Percentiles rank a stretch among this genome's conserved stretches.
These are phyloP conservation scores for Neuroterus valhalla DNA, from an alignment of 1,140 invertebrate species.

Conservation along the genomic window DNA sequence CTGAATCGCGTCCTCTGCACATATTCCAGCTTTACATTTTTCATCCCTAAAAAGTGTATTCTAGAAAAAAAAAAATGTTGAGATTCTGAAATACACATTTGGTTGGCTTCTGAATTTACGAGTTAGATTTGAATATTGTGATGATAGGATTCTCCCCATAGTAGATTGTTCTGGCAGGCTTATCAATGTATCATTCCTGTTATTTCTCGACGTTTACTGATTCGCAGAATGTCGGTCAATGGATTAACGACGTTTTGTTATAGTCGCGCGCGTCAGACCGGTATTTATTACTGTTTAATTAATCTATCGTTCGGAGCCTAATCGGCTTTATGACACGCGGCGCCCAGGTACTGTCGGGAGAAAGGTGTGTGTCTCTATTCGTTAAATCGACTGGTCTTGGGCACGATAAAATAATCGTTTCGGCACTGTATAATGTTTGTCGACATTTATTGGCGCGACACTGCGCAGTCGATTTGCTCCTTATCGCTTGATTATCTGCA, in stretches of 20 bases:
- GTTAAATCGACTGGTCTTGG: constrained; percentile 34
- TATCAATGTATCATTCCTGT: background rate
- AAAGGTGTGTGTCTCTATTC: constrained; percentile 37
- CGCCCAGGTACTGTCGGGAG: constrained; percentile 40
- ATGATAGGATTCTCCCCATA: background rate
- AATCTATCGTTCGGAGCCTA: constrained; percentile 40
- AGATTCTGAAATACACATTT: background rate
- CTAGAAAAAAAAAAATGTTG: background rate
- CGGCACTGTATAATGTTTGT: constrained; percentile 1
- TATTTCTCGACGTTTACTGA: constrained; percentile 1
- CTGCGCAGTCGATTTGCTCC: constrained; percentile 22
- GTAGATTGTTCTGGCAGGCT: background rate
- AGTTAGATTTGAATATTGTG: background rate
- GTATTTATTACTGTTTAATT: constrained; percentile 29
- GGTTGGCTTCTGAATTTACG: too few relatives aligned
- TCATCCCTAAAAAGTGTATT: background rate
- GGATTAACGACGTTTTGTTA: constrained; percentile 8
- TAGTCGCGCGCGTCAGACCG: background rate
- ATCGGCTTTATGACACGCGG: constrained; percentile 55
- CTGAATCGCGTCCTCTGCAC: too few relatives aligned
- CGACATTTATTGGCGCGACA: constrained; percentile 18
- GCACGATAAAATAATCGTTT: constrained; percentile 44
- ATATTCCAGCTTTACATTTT: too few relatives aligned
- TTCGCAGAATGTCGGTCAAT: constrained; percentile 11
- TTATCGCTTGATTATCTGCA: constrained; percentile 27